Conservation (phyloP, 2,888 invertebrate genomes). For the Plemyria rubiginata region DNA sequence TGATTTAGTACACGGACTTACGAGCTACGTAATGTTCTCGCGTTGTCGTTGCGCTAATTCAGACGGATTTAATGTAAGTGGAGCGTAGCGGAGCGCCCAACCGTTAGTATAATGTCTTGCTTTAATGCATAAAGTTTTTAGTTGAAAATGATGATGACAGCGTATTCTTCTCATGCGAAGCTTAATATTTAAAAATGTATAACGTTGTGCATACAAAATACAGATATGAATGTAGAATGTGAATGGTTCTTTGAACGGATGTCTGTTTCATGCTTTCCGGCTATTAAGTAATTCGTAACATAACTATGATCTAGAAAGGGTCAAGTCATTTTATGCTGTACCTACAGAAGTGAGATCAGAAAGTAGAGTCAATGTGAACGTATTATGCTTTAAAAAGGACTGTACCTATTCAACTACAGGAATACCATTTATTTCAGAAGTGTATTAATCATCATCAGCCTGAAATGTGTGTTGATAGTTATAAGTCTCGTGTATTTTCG, state of each 20-base stretch:
- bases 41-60: constrained; percentile 65
- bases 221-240: constrained; percentile 7
- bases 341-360: too few relatives aligned
- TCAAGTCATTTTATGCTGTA: too few relatives aligned
- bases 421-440: too few relatives aligned
- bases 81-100: constrained; percentile 52
- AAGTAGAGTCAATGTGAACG: too few relatives aligned
- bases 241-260: constrained; percentile 3
- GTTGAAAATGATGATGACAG: constrained; percentile 35
- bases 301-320: not conserved
- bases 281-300: not conserved
- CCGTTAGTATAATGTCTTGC: constrained; percentile 54
- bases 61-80: constrained; percentile 64
- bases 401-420: too few relatives aligned
- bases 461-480: too few relatives aligned
- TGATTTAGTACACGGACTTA: constrained; percentile 67
- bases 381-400: too few relatives aligned
- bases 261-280: constrained; percentile 1
- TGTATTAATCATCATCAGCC: too few relatives aligned
- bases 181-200: constrained; percentile 26
- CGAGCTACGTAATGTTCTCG: constrained; percentile 59
- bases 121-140: constrained; percentile 49
- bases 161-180: constrained; percentile 22
- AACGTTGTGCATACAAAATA: constrained; percentile 7
- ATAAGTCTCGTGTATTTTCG: too few relatives aligned